Base-by-base conservation (phyloP, 2,113 vertebrate genomes). In the Rhabdomys dilectus region DNA sequence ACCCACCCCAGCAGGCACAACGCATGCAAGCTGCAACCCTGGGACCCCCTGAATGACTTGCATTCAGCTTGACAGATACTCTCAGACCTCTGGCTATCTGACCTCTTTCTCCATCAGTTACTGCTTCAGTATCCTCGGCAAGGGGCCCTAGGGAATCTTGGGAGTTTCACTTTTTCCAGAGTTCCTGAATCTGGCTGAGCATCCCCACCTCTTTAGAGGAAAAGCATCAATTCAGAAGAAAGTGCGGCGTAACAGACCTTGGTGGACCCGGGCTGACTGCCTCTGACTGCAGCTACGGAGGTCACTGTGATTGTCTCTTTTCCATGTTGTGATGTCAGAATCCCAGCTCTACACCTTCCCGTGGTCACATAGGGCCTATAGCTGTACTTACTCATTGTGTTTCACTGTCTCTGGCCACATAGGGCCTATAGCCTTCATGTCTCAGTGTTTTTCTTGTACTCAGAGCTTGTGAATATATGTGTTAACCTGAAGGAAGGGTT, bases 291-390 rank as follows among this genome's bases (percentile, higher is more conserved):
- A 62, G 29, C 62, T 29, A 29, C 29, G 42, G 13, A 5, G 22
- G 39, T 5, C 24, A 1, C 4, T 31, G 1, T 0, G 48, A 16
- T 34, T 0, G 22, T 36, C 12, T 7, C 22, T 62, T 76, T 64
- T 51, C 17, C 7, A 51, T n/a, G 34, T 26, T 36, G 0, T 3
- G 1, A 39, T 42, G 36, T 24, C 10, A 16, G 29, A 64, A 26
- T 88, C 5, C 53, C 13, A 36, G 75, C 19, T 82, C 36, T 0
- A 11, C 3, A 9, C 11, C 0, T 19, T n/a, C 36, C 70, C 0
- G 4, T 0, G 84, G 11, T n/a, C 51, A 2, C 4, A 2, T 2
- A 12, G 16, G 3, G 8, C 68, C 58, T 5, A 19, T 10, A 11
- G 42, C 8, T 34, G 1, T 16, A 53, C 5, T 10, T 62, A 56